These are phyloP conservation scores for Galleria mellonella DNA, from an alignment of 1,140 invertebrate genomes.

Conservation along the genomic window DNA sequence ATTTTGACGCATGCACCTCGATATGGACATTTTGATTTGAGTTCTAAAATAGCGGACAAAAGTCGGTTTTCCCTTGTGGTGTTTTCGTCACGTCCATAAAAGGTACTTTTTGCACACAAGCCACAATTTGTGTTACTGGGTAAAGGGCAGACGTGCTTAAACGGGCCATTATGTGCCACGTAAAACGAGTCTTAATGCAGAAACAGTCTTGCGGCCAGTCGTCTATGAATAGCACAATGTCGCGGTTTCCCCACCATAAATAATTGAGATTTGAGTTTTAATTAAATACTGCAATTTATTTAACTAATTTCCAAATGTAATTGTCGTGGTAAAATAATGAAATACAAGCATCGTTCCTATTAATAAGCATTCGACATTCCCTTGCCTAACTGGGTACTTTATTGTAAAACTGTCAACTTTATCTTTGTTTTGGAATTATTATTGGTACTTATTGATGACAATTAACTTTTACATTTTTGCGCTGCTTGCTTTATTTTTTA, in stretches of 20 bases:
- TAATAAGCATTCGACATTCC: too few species aligned
- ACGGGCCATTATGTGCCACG: conserved; percentile 1
- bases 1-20: conserved; percentile 28
- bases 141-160: conserved; percentile 53
- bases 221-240: conserved; percentile 13
- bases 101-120: conserved; percentile 34
- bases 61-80: conserved; percentile 19
- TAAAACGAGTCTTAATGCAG: conserved; percentile 2
- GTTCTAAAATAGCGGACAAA: conserved; percentile 16
- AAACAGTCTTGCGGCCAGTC: conserved; percentile 9
- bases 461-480: too few species aligned
- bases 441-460: too few species aligned
- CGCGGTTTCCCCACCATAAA: conserved; percentile 24
- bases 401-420: too few species aligned
- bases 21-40: conserved; percentile 17
- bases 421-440: too few species aligned
- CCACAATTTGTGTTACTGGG: conserved; percentile 58
- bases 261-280: conserved; percentile 9
- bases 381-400: too few species aligned
- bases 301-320: too few species aligned
- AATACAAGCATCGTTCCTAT: too few species aligned
- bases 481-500: too few species aligned
- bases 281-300: not conserved
- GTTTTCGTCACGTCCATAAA: conserved; percentile 13
- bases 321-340: too few species aligned